Base-by-base conservation (phyloP, 2,888 invertebrate genomes). In the Microctonus hyperodae region DNA sequence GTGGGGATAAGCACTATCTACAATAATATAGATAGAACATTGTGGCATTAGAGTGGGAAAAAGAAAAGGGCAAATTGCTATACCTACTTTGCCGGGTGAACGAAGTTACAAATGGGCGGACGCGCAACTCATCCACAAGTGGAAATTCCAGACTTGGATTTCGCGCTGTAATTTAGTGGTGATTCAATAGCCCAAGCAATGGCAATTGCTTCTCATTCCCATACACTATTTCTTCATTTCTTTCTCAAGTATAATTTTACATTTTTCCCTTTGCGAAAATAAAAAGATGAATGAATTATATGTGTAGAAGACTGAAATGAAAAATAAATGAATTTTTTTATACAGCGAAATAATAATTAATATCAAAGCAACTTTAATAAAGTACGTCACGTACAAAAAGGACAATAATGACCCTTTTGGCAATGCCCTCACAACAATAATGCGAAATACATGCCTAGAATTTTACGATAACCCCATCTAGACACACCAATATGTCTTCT, bases 51-150 rank as follows among this genome's bases (percentile, higher is more conserved):
- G 2, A 25, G 2, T 23, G 60, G 61, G 66, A 67, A 44, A 40
- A 50, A 59, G 68, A 53, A 72, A 64, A 68, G 68, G 68, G 69
- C 64, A 53, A 69, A 69, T 65, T 65, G 69, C 67, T 79, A 78
- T 78, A 78, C 78, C 79, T 81, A 80, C 81, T 82, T 82, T 82
- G 78, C 79, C 80, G 80, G 79, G 73, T 82, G 80, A 82, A 75
- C 78, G 79, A 78, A 81, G 81, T 82, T 81, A 81, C 80, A 81
- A 82, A 82, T 82, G 80, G 81, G 78, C 79, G 79, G 77, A 82
- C 81, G 78, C 80, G 78, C 73, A 78, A 80, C 75, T 81, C 80
- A 81, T 81, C 77, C 80, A 75, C 80, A 78, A 79, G 75, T 76
- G 70, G 75, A 76, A 77, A 78, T 75, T 77, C 70, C 60, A 67